phyloP scores from a whole-genome alignment of 2,888 invertebrate species.

The Dexiosoma caninum region DNA sequence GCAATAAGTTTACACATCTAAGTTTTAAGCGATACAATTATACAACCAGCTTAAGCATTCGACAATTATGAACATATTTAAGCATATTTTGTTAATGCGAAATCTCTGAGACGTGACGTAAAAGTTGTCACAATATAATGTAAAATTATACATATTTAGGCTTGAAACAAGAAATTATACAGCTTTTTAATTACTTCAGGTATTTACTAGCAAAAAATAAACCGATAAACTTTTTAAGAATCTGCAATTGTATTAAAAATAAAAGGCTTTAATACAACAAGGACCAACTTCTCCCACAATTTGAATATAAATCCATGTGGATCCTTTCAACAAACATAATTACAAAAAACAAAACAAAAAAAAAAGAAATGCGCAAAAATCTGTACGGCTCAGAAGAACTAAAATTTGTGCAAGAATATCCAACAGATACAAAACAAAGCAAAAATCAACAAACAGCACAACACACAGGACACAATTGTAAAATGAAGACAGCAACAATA shows the following conservation, averaged over 20 bases:
- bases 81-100: too few relatives aligned
- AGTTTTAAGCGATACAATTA: too few relatives aligned
- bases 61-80: too few relatives aligned
- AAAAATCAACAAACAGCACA: background rate
- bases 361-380: constrained; percentile 14
- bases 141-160: too few relatives aligned
- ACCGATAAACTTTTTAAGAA: background rate
- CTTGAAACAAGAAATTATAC: too few relatives aligned
- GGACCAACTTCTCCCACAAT: too few relatives aligned
- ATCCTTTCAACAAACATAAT: background rate
- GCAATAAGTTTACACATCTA: too few relatives aligned
- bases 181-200: too few relatives aligned
- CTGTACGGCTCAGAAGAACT: constrained; percentile 5
- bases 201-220: background rate
- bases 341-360: constrained; percentile 7
- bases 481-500: background rate
- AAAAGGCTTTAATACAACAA: background rate
- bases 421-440: background rate
- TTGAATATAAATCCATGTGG: background rate
- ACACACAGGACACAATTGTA: constrained; percentile 22
- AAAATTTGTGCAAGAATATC: constrained; percentile 10
- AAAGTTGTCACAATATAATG: too few relatives aligned
- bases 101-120: too few relatives aligned
- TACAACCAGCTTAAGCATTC: too few relatives aligned
- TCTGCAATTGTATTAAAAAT: background rate